Conservation (phyloP, 2,888 invertebrate species). For the Mylabris sibirica region DNA sequence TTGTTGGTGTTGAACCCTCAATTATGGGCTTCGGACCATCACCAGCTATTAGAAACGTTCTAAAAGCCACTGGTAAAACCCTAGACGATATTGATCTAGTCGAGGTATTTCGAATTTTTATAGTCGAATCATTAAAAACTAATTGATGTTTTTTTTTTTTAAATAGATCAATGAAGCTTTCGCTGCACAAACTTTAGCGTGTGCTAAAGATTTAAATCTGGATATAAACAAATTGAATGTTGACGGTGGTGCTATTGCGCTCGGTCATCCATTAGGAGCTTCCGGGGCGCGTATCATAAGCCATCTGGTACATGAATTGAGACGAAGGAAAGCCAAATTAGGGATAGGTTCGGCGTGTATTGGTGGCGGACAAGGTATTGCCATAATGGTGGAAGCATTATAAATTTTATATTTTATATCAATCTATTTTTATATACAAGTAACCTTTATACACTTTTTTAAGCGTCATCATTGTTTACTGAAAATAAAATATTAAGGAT, state of each 20-base stretch:
- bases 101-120: conserved; percentile 82
- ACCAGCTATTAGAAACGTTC: conserved; percentile 87
- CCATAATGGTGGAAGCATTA: conserved; percentile 83
- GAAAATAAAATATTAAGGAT: neutral
- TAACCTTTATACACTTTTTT: conserved; percentile 4
- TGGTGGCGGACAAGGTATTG: conserved; percentile 98
- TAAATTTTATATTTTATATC: conserved; percentile 57
- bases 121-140: too few relatives aligned
- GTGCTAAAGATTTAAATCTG: conserved; percentile 86
- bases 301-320: conserved; percentile 90
- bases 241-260: conserved; percentile 94
- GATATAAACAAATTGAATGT: conserved; percentile 90
- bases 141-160: conserved; percentile 16
- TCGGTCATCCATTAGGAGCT: conserved; percentile 97
- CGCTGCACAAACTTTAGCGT: conserved; percentile 92
- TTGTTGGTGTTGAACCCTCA: conserved; percentile 94
- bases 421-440: neutral
- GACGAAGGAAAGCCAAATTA: conserved; percentile 81
- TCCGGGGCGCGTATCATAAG: conserved; percentile 92
- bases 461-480: neutral
- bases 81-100: conserved; percentile 90
- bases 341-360: conserved; percentile 97
- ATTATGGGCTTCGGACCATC: conserved; percentile 99
- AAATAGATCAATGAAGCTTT: conserved; percentile 99
- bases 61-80: conserved; percentile 79